These are phyloP conservation scores for Dastarcus helophoroides DNA, from an alignment of 2,888 invertebrate genomes.

Conservation along the genomic window DNA sequence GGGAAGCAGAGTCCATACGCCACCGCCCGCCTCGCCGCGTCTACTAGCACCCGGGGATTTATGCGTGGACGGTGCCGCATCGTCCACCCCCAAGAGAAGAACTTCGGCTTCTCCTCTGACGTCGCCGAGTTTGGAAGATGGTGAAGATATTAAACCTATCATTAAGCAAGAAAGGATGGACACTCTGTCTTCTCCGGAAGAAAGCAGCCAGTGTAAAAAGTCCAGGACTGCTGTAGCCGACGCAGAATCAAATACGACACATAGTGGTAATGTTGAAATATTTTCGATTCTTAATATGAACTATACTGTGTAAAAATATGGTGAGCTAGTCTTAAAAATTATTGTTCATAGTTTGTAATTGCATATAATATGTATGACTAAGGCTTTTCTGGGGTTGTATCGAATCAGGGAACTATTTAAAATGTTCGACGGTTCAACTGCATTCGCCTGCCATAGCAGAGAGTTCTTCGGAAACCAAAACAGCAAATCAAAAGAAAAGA, in stretches of 20 bases:
- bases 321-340: too few species aligned
- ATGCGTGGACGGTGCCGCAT: slow-evolving; percentile 69
- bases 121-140: slow-evolving; percentile 35
- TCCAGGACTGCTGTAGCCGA: slow-evolving; percentile 71
- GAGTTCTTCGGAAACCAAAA: too few species aligned
- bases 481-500: too few species aligned
- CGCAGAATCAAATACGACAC: slow-evolving; percentile 83
- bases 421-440: too few species aligned
- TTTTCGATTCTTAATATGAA: not conserved
- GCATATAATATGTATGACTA: too few species aligned
- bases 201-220: slow-evolving; percentile 52
- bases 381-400: too few species aligned
- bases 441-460: too few species aligned
- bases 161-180: slow-evolving; percentile 61
- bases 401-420: too few species aligned
- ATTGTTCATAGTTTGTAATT: too few species aligned
- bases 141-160: slow-evolving; percentile 37
- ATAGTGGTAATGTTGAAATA: slow-evolving; percentile 62
- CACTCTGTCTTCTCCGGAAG: slow-evolving; percentile 49
- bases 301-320: slow-evolving; percentile 1
- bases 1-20: slow-evolving; percentile 39
- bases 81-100: slow-evolving; percentile 59
- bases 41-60: slow-evolving; percentile 53
- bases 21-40: slow-evolving; percentile 58
- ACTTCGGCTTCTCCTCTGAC: slow-evolving; percentile 39